Base-by-base conservation (phyloP, 2,797 vertebrate species). In the Crossoptilon crossoptilon region DNA sequence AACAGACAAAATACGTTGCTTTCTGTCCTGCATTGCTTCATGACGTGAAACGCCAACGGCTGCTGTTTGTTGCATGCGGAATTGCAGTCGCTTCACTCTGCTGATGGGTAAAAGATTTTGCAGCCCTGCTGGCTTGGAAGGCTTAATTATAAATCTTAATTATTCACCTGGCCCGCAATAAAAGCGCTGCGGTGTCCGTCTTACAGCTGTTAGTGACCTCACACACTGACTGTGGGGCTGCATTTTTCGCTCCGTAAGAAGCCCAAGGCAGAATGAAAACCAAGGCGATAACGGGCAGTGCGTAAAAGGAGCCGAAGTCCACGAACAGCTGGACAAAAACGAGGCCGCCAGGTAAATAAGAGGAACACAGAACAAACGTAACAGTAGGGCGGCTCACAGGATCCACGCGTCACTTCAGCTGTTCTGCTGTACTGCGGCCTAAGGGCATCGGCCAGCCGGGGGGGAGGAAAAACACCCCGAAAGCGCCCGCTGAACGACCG, bases 91-190 rank as follows among this genome's bases (percentile, higher is more conserved):
- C 75, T 88, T 79, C 85, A 68, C 59, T 24, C 63, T 53, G 26
- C 44, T 46, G 35, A 85, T 9, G 14, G 60, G 17, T 24, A 29
- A 43, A 74, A 58, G 33, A 51, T 84, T 85, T 73, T 67, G 69
- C 70, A 95, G 85, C 51, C 68, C 59, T 56, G 17, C 44, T 16
- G 62, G 39, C 19, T n/a, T 17, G 55, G 19, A 37, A 56, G 46
- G n/a, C 24, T 92, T 74, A 80, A 72, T 14, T 43, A 29, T 51
- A 91, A 91, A 94, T 26, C 46, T 72, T 71, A 67, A 87, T 87
- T 87, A 78, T 69, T 69, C 35, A 78, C 78, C 67, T 33, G 69
- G 41, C 69, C 58, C 27, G 51, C 49, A 84, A 41, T 29, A 63
- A 46, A 78, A 73, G 41, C 55, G 64, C 21, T 9, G 19, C 43